Percentiles rank a stretch among this genome's conserved stretches.
These are phyloP conservation scores for Campoletis sonorensis DNA, from an alignment of 1,140 invertebrate genomes.

Conservation along the genomic window DNA sequence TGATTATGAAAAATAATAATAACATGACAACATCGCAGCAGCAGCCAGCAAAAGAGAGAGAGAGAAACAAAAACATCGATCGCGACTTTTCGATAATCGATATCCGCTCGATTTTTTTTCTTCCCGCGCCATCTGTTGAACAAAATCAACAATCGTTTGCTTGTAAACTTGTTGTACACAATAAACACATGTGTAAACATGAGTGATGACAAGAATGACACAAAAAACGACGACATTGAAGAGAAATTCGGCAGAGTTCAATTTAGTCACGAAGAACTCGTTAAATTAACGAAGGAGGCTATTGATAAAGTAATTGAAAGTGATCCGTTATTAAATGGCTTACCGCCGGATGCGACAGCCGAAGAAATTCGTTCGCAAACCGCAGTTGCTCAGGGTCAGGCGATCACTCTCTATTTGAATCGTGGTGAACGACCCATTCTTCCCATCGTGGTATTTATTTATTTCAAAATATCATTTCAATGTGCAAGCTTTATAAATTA, in stretches of 20 bases:
- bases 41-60: no score
- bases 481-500: neutral
- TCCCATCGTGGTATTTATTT: constrained; percentile 67
- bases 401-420: constrained; percentile 71
- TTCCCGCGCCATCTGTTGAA: neutral
- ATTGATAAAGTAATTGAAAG: constrained; percentile 71
- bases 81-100: constrained; percentile 5
- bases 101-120: neutral
- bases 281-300: constrained; percentile 69
- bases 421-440: constrained; percentile 68
- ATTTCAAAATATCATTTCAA: neutral
- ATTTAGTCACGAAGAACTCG: constrained; percentile 67
- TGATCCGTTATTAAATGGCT: constrained; percentile 68
- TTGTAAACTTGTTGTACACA: no score
- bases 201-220: constrained; percentile 28
- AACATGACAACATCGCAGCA: no score
- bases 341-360: constrained; percentile 69
- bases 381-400: constrained; percentile 73
- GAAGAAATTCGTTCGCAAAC: constrained; percentile 73
- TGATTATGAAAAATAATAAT: no score
- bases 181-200: constrained; percentile 11
- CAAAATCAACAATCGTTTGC: neutral
- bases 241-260: constrained; percentile 40
- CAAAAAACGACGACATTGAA: constrained; percentile 6
- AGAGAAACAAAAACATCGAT: neutral